Conservation (phyloP, 2,113 vertebrate genomes). For the Oreocharis arfaki region DNA sequence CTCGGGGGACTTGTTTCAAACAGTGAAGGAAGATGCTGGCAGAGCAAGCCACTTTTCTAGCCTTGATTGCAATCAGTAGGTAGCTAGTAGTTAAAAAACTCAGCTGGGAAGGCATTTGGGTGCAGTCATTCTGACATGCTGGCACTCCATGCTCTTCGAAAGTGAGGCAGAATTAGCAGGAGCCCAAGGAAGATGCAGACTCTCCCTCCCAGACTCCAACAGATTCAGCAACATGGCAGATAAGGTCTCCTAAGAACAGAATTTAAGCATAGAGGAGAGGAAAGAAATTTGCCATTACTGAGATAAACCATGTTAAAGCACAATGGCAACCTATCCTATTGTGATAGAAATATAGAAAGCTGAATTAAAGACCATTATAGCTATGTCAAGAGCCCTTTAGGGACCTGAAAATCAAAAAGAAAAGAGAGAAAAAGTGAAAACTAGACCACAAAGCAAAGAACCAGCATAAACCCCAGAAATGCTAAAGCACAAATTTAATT, state of each 20-base stretch:
- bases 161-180: neutral
- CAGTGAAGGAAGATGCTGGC: neutral
- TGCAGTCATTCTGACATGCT: neutral
- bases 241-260: neutral
- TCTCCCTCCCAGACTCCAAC: neutral
- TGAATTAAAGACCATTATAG: neutral
- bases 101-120: neutral
- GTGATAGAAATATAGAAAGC: neutral
- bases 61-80: neutral
- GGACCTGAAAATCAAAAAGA: neutral
- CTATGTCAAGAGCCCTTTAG: neutral
- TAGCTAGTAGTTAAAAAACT: conserved; percentile 7
- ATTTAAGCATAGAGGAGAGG: neutral
- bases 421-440: neutral
- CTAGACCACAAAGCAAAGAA: neutral
- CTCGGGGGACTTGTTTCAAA: neutral
- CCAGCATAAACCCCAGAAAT: neutral
- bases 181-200: neutral
- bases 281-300: neutral
- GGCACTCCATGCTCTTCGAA: neutral
- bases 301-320: neutral
- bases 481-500: neutral
- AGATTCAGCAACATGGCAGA: neutral
- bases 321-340: neutral
- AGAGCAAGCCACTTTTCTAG: neutral